phyloP scores from a whole-genome alignment of 2,888 invertebrate genomes.

The Cylindroiulus punctatus region DNA sequence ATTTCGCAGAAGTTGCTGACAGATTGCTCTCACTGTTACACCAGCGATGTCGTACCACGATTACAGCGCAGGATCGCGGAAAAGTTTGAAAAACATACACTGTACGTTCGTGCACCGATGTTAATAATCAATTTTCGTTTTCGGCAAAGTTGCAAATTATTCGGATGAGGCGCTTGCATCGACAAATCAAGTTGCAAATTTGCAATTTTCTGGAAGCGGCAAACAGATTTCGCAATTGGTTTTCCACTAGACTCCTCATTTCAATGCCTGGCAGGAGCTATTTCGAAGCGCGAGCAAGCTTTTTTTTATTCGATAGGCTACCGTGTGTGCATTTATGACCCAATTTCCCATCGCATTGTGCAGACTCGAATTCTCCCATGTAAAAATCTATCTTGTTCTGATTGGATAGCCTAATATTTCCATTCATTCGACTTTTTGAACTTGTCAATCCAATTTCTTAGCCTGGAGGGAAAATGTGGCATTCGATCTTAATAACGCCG shows the following conservation, averaged over 20 bases:
- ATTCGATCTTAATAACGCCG: conserved; percentile 11
- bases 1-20: neutral
- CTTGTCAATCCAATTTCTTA: conserved; percentile 27
- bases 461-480: conserved; percentile 27
- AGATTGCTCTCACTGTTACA: neutral
- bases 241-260: neutral
- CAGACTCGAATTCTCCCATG: neutral
- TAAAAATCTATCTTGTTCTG: conserved; percentile 24
- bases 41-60: neutral
- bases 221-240: neutral
- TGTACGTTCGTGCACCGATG: neutral
- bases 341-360: conserved; percentile 14
- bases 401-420: conserved; percentile 21
- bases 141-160: conserved; percentile 21
- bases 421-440: conserved; percentile 32
- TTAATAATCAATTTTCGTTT: conserved; percentile 24
- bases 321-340: conserved; percentile 14
- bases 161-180: neutral
- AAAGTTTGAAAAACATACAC: neutral
- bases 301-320: neutral
- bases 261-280: neutral
- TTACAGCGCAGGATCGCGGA: neutral
- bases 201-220: neutral
- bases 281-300: neutral
- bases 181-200: conserved; percentile 1